Conservation (phyloP, 2,888 invertebrate species). For the Anarsia innoxiella region DNA sequence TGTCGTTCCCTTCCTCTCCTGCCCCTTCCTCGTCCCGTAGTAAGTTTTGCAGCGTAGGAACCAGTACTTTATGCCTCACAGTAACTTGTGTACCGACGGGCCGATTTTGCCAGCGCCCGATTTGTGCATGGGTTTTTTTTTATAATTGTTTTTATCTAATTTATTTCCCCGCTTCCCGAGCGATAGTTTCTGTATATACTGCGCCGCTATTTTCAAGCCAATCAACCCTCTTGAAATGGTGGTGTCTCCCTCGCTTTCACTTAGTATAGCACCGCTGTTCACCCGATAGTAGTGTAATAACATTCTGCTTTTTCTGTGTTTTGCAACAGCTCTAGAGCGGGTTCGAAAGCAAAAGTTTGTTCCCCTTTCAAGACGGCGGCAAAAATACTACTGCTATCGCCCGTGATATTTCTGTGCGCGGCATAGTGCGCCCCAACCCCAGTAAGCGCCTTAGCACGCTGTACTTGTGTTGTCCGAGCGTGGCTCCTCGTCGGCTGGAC, state of each 20-base stretch:
- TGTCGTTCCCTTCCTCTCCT: conserved; percentile 22
- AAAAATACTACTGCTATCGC: conserved; percentile 83
- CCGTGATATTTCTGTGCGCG: conserved; percentile 85
- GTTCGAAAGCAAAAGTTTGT: conserved; percentile 80
- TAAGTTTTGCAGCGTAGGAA: conserved; percentile 41
- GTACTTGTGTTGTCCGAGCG: conserved; percentile 42
- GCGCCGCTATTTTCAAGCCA: conserved; percentile 46
- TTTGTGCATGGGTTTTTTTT: conserved; percentile 65
- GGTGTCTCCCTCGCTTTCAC: conserved; percentile 42
- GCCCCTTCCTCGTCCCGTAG: conserved; percentile 26
- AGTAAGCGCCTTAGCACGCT: conserved; percentile 69
- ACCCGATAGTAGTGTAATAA: conserved; percentile 34
- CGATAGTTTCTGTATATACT: conserved; percentile 32
- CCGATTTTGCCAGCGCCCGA: conserved; percentile 50
- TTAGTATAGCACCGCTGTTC: conserved; percentile 32
- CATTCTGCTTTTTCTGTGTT: conserved; percentile 63
- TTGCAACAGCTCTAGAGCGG: conserved; percentile 74
- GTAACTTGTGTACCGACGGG: conserved; percentile 35
- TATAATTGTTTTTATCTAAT: conserved; percentile 26
- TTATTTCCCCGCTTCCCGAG: conserved; percentile 35
- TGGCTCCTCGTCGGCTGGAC: neutral
- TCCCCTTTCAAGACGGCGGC: conserved; percentile 85
- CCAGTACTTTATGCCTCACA: conserved; percentile 27
- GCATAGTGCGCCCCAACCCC: conserved; percentile 65
- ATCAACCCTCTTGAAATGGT: conserved; percentile 76